A percentile compares a stretch with the other conserved stretches of the same genome.
Evolutionary conservation across 2,113 vertebrate genomes (phyloP).

Genomic region (Otocyon megalotis): DNA sequence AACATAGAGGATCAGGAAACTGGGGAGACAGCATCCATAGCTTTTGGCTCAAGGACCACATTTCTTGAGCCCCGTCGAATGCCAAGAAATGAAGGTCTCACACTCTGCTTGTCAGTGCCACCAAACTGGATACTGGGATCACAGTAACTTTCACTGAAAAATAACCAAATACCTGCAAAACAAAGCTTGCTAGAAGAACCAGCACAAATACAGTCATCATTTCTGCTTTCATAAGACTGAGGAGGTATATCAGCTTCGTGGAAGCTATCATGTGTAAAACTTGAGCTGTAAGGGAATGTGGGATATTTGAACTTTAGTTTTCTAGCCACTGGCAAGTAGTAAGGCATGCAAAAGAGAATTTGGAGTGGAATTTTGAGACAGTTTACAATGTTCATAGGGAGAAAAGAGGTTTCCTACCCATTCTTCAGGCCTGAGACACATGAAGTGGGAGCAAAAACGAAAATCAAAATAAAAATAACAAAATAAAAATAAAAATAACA

Average conservation of each 20-base stretch:
- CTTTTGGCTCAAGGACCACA: background rate
- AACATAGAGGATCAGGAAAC: background rate
- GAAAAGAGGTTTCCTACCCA: background rate
- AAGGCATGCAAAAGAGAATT: background rate
- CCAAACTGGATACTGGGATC: background rate
- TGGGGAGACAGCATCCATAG: background rate
- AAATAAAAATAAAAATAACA: background rate
- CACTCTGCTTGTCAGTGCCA: background rate
- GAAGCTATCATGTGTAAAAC: background rate
- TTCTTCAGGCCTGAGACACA: background rate
- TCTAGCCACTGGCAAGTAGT: background rate
- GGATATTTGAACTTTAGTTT: slow-evolving; percentile 32
- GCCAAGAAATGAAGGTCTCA: background rate
- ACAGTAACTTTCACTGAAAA: background rate
- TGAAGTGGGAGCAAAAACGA: background rate
- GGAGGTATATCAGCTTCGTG: background rate
- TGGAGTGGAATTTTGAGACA: slow-evolving; percentile 21
- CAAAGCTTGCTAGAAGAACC: background rate
- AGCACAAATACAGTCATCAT: background rate
- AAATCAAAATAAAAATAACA: background rate
- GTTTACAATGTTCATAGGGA: background rate
- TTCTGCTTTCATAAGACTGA: background rate
- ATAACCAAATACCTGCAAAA: background rate
- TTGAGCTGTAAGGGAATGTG: slow-evolving; percentile 36
- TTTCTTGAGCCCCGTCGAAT: background rate